Conservation (phyloP, 2,797 vertebrate genomes). For the Acanthurus lineatus region DNA sequence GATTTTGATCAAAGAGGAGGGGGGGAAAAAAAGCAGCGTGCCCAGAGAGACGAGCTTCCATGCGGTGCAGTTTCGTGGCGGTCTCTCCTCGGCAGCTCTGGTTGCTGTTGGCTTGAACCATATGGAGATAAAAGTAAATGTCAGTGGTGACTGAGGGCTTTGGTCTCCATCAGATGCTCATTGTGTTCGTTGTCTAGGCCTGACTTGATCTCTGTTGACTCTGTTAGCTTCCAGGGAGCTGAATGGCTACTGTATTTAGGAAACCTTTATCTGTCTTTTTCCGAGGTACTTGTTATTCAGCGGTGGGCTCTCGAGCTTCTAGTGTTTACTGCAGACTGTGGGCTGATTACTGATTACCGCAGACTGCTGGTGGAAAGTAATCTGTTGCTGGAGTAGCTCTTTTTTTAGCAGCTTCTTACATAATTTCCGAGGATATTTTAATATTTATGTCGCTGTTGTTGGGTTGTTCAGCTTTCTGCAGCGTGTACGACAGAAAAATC, state of each 20-base stretch:
- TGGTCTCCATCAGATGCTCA: conserved; percentile 34
- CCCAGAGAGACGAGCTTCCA: conserved; percentile 29
- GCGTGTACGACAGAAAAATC: conserved; percentile 13
- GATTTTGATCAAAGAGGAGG: conserved; percentile 68
- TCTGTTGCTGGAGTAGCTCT: conserved; percentile 38
- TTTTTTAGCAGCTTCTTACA: background rate
- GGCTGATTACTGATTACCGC: conserved; percentile 67
- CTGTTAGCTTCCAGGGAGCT: conserved; percentile 38
- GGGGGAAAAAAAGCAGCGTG: background rate
- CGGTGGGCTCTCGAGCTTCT: conserved; percentile 31
- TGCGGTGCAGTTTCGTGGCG: conserved; percentile 23
- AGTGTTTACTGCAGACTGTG: conserved; percentile 50
- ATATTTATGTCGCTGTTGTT: conserved; percentile 25
- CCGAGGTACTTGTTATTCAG: conserved; percentile 55
- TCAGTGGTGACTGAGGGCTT: conserved; percentile 41
- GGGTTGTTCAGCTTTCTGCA: conserved; percentile 26
- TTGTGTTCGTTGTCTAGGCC: conserved; percentile 42
- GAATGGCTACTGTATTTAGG: conserved; percentile 45
- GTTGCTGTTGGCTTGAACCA: conserved; percentile 47
- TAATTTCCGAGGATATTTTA: conserved; percentile 32
- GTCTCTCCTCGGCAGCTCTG: conserved; percentile 39
- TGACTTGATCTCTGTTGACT: conserved; percentile 52
- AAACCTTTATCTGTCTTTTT: conserved; percentile 39
- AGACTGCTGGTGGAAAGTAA: conserved; percentile 58
- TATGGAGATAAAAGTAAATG: conserved; percentile 68